Percentiles rank a stretch among this genome's conserved stretches.
These are phyloP conservation scores for Limnephilus marmoratus DNA, from an alignment of 2,888 invertebrate species.

Conservation along the genomic window DNA sequence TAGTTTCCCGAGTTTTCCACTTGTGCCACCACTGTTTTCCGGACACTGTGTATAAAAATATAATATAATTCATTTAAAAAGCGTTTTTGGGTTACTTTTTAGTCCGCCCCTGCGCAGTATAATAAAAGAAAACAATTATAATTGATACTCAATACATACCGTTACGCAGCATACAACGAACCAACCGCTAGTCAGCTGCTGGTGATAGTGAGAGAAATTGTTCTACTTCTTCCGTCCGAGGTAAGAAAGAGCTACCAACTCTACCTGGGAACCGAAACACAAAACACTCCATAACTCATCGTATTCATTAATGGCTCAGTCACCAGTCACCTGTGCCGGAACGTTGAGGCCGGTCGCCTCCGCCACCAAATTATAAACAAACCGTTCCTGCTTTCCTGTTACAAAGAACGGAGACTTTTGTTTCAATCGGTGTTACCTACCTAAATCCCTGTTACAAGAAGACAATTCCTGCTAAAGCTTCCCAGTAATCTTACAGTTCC, in stretches of 20 bases:
- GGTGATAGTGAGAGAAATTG: constrained; percentile 35
- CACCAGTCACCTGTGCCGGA: not conserved
- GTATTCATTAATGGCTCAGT: not conserved
- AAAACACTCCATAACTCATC: not conserved
- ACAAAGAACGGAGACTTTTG: not conserved
- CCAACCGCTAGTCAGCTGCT: not conserved
- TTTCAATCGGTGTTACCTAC: not conserved
- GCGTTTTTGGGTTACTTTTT: not conserved
- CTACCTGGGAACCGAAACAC: not conserved
- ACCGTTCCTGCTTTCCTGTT: not conserved
- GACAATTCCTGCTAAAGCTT: not conserved
- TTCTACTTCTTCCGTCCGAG: constrained; percentile 7
- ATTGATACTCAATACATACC: not conserved
- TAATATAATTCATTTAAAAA: not conserved
- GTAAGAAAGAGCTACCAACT: not conserved
- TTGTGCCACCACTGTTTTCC: too few relatives aligned
- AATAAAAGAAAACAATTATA: not conserved
- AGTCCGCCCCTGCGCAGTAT: not conserved
- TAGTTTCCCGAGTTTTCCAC: too few relatives aligned
- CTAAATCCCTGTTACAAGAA: too few relatives aligned
- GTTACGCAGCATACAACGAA: not conserved
- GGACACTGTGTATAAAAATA: too few relatives aligned
- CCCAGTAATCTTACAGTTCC: too few relatives aligned
- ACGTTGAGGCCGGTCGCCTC: not conserved
- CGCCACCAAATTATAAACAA: not conserved